Percentiles rank a stretch among this genome's conserved stretches.
Conservation (phyloP, 2,113 vertebrate species). For the Anas platyrhynchos region DNA sequence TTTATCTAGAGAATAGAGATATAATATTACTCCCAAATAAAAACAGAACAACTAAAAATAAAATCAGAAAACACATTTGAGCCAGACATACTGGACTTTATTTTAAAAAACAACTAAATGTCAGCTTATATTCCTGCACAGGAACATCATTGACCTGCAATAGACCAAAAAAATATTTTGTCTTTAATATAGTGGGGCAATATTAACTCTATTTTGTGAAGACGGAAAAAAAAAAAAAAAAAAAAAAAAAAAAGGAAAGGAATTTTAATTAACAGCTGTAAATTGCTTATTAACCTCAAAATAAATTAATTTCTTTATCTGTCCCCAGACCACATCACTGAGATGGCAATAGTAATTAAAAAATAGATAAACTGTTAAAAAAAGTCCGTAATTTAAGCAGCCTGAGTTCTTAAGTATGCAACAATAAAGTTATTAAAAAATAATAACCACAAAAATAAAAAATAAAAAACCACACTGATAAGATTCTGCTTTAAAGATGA, state of each 20-base stretch:
- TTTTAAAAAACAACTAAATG: slow-evolving; percentile 26
- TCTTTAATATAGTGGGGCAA: not conserved
- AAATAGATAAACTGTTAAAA: slow-evolving; percentile 51
- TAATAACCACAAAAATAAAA: no score
- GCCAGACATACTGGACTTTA: not conserved
- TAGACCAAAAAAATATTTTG: slow-evolving; percentile 1
- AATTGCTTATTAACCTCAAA: slow-evolving; percentile 38
- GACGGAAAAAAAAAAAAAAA: not conserved
- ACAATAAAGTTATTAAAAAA: slow-evolving; percentile 54
- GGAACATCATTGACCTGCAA: not conserved
- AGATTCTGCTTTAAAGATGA: slow-evolving; percentile 52
- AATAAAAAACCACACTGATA: not conserved
- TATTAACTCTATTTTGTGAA: not conserved
- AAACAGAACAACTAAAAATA: slow-evolving; percentile 3
- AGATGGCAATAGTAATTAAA: slow-evolving; percentile 63
- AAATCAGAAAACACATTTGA: not conserved
- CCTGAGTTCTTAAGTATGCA: not conserved
- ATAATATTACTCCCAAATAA: not conserved
- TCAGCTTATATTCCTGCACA: not conserved
- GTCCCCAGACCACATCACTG: not conserved
- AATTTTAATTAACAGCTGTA: slow-evolving; percentile 15
- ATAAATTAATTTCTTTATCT: slow-evolving; percentile 47
- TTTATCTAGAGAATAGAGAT: not conserved
- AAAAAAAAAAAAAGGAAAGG: not conserved
- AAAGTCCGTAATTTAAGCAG: slow-evolving; percentile 35